These are phyloP conservation scores for Vicugna pacos DNA, from an alignment of 2,113 vertebrate genomes.

Conservation along the genomic window DNA sequence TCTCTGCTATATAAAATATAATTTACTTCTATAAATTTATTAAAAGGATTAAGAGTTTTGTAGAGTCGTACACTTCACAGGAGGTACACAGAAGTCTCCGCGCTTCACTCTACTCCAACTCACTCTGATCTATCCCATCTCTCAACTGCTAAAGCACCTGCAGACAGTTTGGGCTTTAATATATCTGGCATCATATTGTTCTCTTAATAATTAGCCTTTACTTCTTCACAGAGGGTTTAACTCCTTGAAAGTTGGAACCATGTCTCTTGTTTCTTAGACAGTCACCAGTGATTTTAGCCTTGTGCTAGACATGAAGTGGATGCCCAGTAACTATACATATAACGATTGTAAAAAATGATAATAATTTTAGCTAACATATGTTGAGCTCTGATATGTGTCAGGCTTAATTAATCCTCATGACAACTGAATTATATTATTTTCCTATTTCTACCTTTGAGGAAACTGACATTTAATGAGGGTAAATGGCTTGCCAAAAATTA, in stretches of 20 bases:
- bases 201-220: background rate
- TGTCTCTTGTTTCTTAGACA: background rate
- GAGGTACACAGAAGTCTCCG: background rate
- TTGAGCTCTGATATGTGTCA: background rate
- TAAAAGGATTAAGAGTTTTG: slow-evolving; percentile 46
- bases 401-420: background rate
- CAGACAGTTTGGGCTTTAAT: background rate
- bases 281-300: background rate
- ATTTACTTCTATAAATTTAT: slow-evolving; percentile 75
- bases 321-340: background rate
- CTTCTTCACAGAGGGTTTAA: background rate
- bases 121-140: background rate
- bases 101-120: background rate
- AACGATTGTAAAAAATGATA: background rate
- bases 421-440: background rate
- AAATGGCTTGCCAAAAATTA: background rate
- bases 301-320: background rate
- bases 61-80: background rate
- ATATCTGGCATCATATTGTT: background rate
- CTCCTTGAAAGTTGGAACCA: background rate
- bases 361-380: background rate
- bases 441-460: background rate
- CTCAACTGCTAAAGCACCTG: background rate
- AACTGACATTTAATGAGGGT: background rate
- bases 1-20: slow-evolving; percentile 65